A percentile compares a stretch with the other conserved stretches of the same genome.
These are phyloP conservation scores for Pipra filicauda DNA, from an alignment of 2,113 vertebrate genomes.

Conservation along the genomic window DNA sequence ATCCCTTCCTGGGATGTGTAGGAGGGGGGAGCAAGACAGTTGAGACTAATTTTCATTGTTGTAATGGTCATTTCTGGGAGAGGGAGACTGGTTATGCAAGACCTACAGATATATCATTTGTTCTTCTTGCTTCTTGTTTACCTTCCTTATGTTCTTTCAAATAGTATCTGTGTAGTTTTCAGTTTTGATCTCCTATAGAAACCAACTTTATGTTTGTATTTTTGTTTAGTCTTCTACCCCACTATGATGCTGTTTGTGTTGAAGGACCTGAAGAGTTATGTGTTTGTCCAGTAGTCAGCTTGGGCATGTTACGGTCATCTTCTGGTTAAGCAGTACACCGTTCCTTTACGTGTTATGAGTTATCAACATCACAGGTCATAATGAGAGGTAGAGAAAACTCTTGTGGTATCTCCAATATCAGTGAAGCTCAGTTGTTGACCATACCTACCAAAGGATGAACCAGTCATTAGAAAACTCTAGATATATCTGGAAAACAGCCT, in stretches of 20 bases:
- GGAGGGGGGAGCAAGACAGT: neutral
- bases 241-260: neutral
- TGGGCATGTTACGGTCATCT: neutral
- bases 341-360: neutral
- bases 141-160: conserved; percentile 40
- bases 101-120: neutral
- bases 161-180: neutral
- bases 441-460: neutral
- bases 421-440: neutral
- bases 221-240: conserved; percentile 35
- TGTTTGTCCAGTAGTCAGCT: neutral
- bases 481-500: neutral
- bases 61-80: neutral
- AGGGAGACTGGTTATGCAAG: neutral
- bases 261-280: neutral
- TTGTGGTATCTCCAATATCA: neutral
- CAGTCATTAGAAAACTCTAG: neutral
- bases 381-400: neutral
- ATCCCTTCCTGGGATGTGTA: neutral
- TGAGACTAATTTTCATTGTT: neutral
- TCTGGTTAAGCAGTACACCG: neutral
- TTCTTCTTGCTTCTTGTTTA: neutral
- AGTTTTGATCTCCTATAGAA: conserved; percentile 43
- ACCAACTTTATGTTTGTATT: neutral
- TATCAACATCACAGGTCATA: neutral